A percentile compares a stretch with the other conserved stretches of the same genome.
phyloP scores from a whole-genome alignment of 2,797 vertebrate species.

The Hypotaenidia philippensis region DNA sequence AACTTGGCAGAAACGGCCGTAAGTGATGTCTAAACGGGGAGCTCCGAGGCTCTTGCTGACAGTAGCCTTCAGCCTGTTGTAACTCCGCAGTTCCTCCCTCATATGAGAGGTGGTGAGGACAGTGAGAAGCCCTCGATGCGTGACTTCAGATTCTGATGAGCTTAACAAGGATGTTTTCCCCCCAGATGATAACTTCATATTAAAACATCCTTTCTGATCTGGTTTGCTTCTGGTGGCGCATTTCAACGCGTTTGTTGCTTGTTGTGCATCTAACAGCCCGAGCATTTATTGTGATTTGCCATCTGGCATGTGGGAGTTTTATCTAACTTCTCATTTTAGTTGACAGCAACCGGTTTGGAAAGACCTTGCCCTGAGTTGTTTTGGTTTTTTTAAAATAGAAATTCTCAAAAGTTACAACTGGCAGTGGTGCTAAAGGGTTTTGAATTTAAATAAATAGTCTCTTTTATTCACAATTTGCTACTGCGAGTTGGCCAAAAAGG shows the following conservation, averaged over 20 bases:
- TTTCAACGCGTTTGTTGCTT: constrained; percentile 47
- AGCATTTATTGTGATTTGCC: constrained; percentile 72
- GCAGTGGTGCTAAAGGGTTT: not conserved
- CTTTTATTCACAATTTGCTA: not conserved
- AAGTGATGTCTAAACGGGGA: not conserved
- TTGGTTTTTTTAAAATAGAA: not conserved
- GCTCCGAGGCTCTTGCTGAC: not conserved
- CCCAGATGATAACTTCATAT: not conserved
- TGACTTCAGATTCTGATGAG: not conserved
- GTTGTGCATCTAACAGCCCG: constrained; percentile 78
- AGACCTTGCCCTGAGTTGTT: constrained; percentile 50
- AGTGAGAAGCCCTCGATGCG: not conserved
- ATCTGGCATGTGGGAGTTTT: constrained; percentile 79
- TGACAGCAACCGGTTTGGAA: constrained; percentile 70
- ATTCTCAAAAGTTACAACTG: not conserved
- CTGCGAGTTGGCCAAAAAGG: not conserved
- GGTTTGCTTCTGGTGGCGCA: constrained; percentile 37
- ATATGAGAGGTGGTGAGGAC: not conserved
- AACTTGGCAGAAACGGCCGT: constrained; percentile 10
- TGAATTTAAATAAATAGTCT: not conserved
- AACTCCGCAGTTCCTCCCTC: not conserved
- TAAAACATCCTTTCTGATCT: constrained; percentile 52
- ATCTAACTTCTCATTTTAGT: constrained; percentile 70
- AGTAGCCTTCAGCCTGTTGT: not conserved
- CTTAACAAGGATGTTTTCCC: not conserved